Evolutionary conservation across 2,888 invertebrate species (phyloP).

Genomic region (Cephonodes hylas): DNA sequence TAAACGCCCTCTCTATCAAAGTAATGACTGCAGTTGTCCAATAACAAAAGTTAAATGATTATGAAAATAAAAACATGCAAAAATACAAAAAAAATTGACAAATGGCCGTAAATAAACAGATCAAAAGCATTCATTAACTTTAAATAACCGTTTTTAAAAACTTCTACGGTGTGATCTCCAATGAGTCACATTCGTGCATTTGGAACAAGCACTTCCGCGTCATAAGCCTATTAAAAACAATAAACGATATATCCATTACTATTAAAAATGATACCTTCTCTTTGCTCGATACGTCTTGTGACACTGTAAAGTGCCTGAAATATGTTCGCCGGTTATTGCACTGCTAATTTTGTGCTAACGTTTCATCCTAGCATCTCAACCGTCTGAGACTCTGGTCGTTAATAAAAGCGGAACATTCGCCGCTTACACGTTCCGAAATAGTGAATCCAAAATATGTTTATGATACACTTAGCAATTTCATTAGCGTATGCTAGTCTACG

Average conservation of each 20-base stretch:
- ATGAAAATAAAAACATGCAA: not conserved
- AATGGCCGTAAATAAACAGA: not conserved
- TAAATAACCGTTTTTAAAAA: too few relatives aligned
- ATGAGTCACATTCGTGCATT: conserved; percentile 31
- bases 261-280: conserved; percentile 41
- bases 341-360: conserved; percentile 54
- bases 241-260: conserved; percentile 42
- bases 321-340: conserved; percentile 56
- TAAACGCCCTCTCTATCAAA: not conserved
- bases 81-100: not conserved
- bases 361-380: conserved; percentile 49
- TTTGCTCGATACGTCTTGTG: conserved; percentile 34
- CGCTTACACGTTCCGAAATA: conserved; percentile 32
- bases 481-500: not conserved
- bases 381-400: conserved; percentile 39
- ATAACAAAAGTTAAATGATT: not conserved
- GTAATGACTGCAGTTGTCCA: not conserved
- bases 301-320: conserved; percentile 57
- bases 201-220: conserved; percentile 48
- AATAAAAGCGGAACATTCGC: conserved; percentile 43
- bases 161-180: not conserved
- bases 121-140: too few relatives aligned
- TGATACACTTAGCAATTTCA: conserved; percentile 12
- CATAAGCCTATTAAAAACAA: conserved; percentile 45
- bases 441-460: conserved; percentile 15